These are phyloP conservation scores for Pterocles gutturalis DNA, from an alignment of 2,113 vertebrate genomes.

Conservation along the genomic window DNA sequence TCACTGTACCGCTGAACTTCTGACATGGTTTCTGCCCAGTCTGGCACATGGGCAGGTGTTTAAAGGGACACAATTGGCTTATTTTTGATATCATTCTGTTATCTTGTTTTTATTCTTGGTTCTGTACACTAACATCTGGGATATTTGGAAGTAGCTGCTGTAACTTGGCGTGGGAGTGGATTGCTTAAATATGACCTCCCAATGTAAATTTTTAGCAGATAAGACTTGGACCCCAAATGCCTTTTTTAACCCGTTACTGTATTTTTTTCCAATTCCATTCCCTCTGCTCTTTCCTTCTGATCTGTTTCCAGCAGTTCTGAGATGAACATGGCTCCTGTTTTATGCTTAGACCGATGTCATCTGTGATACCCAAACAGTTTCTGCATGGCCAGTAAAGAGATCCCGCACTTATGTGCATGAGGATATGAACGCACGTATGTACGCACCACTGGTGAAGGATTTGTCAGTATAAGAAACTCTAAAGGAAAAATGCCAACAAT, in stretches of 20 bases:
- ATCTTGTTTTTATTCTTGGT: neutral
- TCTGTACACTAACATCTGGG: neutral
- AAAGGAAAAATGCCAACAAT: neutral
- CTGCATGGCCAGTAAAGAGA: neutral
- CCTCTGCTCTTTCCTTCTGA: neutral
- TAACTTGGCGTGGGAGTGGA: neutral
- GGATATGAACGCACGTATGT: no score
- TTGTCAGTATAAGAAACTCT: neutral
- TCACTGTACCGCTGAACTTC: accelerated
- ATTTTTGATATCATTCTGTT: neutral
- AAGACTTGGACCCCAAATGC: neutral
- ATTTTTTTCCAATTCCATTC: neutral
- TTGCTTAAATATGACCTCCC: slow-evolving; percentile 31
- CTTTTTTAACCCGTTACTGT: neutral
- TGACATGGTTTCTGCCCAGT: neutral
- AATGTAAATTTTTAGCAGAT: slow-evolving; percentile 12
- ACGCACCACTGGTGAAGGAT: neutral
- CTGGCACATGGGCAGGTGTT: neutral
- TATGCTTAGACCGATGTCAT: neutral
- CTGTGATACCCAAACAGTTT: neutral
- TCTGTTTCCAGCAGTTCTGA: neutral
- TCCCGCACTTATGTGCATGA: accelerated
- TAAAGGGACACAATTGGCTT: accelerated
- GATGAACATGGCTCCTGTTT: neutral
- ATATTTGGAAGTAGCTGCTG: slow-evolving; percentile 25